Conservation (phyloP, 2,888 invertebrate genomes). For the Hydraecia micacea region DNA sequence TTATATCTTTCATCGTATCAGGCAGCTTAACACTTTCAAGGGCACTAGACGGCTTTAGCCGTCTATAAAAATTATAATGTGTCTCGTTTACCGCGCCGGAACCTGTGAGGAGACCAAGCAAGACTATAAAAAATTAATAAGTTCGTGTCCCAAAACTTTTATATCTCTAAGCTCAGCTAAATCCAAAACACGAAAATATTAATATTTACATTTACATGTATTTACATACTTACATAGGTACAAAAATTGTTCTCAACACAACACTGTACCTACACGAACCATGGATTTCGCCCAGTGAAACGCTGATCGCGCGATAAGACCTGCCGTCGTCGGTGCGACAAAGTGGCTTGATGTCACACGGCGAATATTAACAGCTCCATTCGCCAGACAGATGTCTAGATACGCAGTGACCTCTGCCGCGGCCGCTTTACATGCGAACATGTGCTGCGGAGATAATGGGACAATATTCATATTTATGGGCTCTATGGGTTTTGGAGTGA, state of each 20-base stretch:
- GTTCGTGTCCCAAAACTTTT: neutral
- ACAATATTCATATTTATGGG: constrained; percentile 44
- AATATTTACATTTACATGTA: neutral
- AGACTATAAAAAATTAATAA: neutral
- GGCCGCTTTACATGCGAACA: constrained; percentile 45
- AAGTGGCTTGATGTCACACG: constrained; percentile 70
- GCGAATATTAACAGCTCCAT: constrained; percentile 79
- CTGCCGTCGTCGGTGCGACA: constrained; percentile 69
- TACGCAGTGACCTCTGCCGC: constrained; percentile 60
- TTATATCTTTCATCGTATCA: neutral
- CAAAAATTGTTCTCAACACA: constrained; percentile 14
- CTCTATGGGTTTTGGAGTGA: neutral
- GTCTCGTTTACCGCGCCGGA: too few species aligned
- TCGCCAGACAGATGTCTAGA: constrained; percentile 73
- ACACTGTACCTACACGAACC: constrained; percentile 26
- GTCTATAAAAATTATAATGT: too few species aligned
- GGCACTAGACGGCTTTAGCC: too few species aligned
- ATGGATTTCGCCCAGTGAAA: constrained; percentile 71
- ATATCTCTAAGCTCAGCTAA: too few species aligned
- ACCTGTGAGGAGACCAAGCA: neutral
- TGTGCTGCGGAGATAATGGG: constrained; percentile 44
- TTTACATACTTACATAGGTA: too few species aligned
- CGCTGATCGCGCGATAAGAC: constrained; percentile 68
- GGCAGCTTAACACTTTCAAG: neutral
- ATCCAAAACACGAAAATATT: neutral